Percentiles rank a stretch among this genome's conserved stretches.
Conservation (phyloP, 2,797 vertebrate species). For the Trachops cirrhosus region DNA sequence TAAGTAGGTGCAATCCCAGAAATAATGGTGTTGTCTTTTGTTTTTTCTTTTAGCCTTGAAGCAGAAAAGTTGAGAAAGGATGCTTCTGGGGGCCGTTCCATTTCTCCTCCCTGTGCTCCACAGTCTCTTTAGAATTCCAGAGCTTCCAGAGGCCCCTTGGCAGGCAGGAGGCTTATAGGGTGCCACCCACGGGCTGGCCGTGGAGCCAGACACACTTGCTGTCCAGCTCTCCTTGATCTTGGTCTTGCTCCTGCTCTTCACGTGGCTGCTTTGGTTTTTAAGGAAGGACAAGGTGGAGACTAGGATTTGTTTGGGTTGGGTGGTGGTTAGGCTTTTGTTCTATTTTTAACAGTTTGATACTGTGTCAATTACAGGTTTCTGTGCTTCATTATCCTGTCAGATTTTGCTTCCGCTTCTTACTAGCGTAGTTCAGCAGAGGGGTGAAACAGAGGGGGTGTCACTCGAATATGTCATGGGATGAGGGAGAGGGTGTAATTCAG, state of each 20-base stretch:
- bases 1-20: background rate
- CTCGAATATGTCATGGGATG: background rate
- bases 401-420: background rate
- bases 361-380: background rate
- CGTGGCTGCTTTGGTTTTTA: background rate
- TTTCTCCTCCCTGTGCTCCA: background rate
- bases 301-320: background rate
- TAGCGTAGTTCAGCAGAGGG: background rate
- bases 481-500: background rate
- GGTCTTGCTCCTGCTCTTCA: background rate
- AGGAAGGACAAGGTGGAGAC: background rate
- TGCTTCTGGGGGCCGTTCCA: background rate
- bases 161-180: background rate
- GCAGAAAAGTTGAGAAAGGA: background rate
- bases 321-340: background rate
- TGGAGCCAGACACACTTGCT: background rate
- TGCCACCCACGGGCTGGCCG: background rate
- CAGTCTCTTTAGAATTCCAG: background rate
- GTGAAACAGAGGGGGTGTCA: background rate
- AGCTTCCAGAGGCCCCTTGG: background rate
- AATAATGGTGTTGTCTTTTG: background rate
- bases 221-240: background rate
- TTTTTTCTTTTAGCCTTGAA: background rate
- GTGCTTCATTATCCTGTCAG: background rate
- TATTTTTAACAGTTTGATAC: background rate